Base-by-base conservation (phyloP, 1,140 invertebrate species). In the Ostrea denselamellosa region DNA sequence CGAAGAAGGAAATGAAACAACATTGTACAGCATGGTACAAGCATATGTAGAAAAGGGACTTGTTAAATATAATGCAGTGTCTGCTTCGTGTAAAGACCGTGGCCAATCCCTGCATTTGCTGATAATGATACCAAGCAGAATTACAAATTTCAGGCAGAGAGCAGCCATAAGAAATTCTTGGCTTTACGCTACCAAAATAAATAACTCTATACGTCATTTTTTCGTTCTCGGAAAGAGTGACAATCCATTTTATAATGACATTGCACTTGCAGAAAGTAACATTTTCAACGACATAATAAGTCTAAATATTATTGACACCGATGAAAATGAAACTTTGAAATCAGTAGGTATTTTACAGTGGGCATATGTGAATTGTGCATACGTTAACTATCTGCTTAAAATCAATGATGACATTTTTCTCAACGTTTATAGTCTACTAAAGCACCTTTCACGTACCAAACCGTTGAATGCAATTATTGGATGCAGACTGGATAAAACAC, bases 281-380 rank as follows among this genome's bases (percentile, higher is more conserved):
- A 90, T 90, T 0, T 96, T 96, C 90, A 94, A 95, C 22, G 97
- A 98, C 92, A 95, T 98, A 87, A 95, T 98, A 58, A 97, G 97
- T 95, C 97, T 97, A 22, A 96, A 96, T 90, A 98, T 98, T 94
- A 87, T 95, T 14, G 97, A 98, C 94, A 95, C 96, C 34, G 98
- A 98, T 92, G 96, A 96, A 90, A 98, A 98, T 95, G 96, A 98
- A 94, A 97, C 97, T 1, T 97, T 97, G 91, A 98, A 98, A 93
- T 97, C 97, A 94, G 96, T 97, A 5, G 97, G 97, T 96, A 96
- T 96, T 5, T 95, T 98, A 53, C 97, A 97, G 93, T 98, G 97
- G 96, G 96, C 96, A 77, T 95, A 96, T 8, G 96, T 96, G 93
- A 96, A 96, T 94, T 96, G 95, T 93, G 91, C 92, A 89, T 95